phyloP scores from a whole-genome alignment of 1,140 invertebrate species.

The Polyergus mexicanus region DNA sequence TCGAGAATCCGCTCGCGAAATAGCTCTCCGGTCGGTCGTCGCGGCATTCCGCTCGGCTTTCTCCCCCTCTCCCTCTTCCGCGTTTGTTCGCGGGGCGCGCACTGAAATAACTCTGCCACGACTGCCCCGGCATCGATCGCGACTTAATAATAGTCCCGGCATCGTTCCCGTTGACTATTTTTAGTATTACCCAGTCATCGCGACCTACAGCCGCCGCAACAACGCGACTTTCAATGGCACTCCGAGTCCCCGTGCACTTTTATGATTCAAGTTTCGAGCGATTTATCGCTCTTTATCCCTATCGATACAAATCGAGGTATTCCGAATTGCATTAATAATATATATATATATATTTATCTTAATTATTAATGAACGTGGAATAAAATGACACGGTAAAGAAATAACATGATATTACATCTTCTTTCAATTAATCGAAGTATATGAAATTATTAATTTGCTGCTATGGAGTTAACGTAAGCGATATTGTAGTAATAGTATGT shows the following conservation, averaged over 20 bases:
- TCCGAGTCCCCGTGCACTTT: conserved; percentile 25
- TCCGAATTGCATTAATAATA: no score
- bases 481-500: neutral
- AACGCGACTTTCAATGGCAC: conserved; percentile 77
- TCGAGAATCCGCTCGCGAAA: conserved; percentile 36
- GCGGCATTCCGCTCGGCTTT: neutral
- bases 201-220: conserved; percentile 72
- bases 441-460: neutral
- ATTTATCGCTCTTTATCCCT: neutral
- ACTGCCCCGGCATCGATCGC: conserved; percentile 74
- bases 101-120: conserved; percentile 70
- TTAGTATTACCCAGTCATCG: conserved; percentile 76
- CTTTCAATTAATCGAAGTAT: conserved; percentile 8
- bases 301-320: neutral
- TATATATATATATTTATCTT: neutral
- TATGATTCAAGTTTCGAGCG: neutral
- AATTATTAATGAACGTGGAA: neutral
- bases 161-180: conserved; percentile 75
- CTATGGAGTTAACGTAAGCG: neutral
- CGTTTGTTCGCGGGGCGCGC: conserved; percentile 22
- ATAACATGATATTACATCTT: neutral
- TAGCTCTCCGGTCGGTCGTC: conserved; percentile 11
- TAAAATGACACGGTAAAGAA: neutral
- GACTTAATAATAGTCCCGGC: conserved; percentile 74
- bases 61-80: neutral